Evolutionary conservation across 2,797 vertebrate genomes (phyloP).

Genomic region (Gymnothorax reevesii): DNA sequence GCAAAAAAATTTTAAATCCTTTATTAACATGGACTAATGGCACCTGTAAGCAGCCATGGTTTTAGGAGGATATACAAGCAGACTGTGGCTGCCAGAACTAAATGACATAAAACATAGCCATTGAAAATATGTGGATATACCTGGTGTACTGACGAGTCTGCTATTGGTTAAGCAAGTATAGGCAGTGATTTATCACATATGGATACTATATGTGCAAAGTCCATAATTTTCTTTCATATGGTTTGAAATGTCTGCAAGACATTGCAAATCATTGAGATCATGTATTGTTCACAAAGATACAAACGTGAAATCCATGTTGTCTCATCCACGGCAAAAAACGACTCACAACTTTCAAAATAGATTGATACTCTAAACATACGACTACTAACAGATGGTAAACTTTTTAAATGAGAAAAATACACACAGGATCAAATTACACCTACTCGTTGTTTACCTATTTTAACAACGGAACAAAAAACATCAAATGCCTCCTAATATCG

Average conservation of each 20-base stretch:
- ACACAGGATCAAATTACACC: background rate
- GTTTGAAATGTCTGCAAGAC: background rate
- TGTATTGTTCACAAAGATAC: background rate
- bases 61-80: background rate
- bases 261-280: background rate
- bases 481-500: background rate
- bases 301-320: background rate
- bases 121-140: background rate
- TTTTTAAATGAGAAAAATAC: background rate
- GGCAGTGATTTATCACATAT: background rate
- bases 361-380: background rate
- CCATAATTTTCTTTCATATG: background rate
- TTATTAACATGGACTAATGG: background rate
- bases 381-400: background rate
- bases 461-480: background rate
- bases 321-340: background rate
- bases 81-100: background rate
- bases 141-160: background rate
- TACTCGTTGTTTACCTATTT: background rate
- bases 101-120: background rate
- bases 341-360: background rate
- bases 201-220: too few relatives aligned
- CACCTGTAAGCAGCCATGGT: background rate
- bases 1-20: background rate
- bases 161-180: background rate